phyloP scores from a whole-genome alignment of 2,113 vertebrate genomes.

The Oreochromis tanganicae region DNA sequence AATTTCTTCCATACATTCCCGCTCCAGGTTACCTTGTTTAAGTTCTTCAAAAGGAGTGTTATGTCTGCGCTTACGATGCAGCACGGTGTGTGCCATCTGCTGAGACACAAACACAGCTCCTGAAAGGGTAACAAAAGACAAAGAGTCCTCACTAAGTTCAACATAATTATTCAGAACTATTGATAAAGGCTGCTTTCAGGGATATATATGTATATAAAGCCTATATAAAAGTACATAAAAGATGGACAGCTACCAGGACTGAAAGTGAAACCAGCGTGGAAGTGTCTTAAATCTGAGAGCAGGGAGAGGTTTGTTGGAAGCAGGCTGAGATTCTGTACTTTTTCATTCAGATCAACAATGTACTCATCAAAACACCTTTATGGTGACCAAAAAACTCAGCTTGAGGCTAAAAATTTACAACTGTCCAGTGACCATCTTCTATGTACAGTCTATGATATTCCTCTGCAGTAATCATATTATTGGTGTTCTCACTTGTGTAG shows the following conservation, averaged over 20 bases:
- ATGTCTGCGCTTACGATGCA: slow-evolving; percentile 76
- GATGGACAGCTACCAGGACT: background rate
- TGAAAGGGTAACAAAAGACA: background rate
- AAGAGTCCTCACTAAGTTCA: background rate
- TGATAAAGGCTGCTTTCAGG: background rate
- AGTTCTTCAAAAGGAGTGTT: slow-evolving; percentile 79
- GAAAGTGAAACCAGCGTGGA: background rate
- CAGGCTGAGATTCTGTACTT: background rate
- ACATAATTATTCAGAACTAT: background rate
- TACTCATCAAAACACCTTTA: background rate
- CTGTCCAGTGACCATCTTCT: background rate
- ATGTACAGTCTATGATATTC: background rate
- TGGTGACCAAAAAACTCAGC: background rate
- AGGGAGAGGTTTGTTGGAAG: background rate
- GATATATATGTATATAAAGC: background rate
- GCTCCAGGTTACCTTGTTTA: slow-evolving; percentile 75
- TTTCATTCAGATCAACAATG: background rate
- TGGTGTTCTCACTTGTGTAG: background rate
- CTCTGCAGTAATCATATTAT: background rate
- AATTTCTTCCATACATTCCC: slow-evolving; percentile 80
- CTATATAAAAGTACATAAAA: background rate
- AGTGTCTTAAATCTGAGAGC: background rate
- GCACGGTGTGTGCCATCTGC: slow-evolving; percentile 67
- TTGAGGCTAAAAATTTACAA: background rate
- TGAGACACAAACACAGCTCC: slow-evolving; percentile 76